These are phyloP conservation scores for Cyprinodon variegatus DNA, from an alignment of 2,113 vertebrate species.

Conservation along the genomic window DNA sequence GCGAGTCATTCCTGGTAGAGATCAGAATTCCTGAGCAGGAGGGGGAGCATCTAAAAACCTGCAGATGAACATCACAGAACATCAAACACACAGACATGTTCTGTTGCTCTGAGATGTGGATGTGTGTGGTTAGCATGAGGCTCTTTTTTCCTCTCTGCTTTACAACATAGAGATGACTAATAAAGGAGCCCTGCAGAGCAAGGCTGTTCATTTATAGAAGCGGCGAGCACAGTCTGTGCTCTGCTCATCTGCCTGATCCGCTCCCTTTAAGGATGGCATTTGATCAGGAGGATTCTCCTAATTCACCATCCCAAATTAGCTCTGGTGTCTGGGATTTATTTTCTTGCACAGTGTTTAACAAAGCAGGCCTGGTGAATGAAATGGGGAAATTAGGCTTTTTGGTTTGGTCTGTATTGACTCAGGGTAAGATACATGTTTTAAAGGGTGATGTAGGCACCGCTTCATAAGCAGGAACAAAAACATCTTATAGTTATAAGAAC, in stretches of 20 bases:
- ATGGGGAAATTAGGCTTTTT: neutral
- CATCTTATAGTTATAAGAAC: neutral
- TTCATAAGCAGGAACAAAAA: neutral
- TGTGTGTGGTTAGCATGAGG: constrained; percentile 2
- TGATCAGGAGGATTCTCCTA: constrained; percentile 5
- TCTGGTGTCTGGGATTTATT: neutral
- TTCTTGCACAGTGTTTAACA: neutral
- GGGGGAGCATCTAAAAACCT: constrained; percentile 1
- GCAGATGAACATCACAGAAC: constrained; percentile 8
- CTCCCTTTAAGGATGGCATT: constrained; percentile 1
- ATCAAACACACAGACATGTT: neutral
- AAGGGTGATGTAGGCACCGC: neutral
- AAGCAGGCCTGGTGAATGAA: neutral
- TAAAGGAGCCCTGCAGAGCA: constrained; percentile 6
- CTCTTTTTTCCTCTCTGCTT: neutral
- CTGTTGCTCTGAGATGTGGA: neutral
- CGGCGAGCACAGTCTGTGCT: constrained; percentile 2
- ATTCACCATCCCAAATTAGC: neutral
- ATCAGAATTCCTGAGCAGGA: neutral
- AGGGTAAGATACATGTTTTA: neutral
- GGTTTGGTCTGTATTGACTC: neutral
- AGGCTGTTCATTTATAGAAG: constrained; percentile 30
- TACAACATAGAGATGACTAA: constrained; percentile 25
- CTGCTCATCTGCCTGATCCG: constrained; percentile 7
- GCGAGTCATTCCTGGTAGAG: too few species aligned